phyloP scores from a whole-genome alignment of 2,113 vertebrate species.

The Campylorhamphus procurvoides region DNA sequence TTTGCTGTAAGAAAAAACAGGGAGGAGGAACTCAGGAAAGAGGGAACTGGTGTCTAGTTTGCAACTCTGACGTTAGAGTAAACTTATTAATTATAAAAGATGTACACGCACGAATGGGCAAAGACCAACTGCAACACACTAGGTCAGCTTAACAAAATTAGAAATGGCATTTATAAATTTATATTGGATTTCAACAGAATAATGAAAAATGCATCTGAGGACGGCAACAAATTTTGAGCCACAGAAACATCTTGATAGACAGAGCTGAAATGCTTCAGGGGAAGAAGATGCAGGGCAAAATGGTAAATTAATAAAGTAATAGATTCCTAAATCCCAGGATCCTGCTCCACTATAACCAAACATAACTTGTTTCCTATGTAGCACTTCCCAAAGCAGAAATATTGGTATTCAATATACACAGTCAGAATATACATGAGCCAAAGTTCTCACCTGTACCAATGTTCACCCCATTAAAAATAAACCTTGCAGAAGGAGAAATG shows the following conservation, averaged over 20 bases:
- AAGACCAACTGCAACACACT: background rate
- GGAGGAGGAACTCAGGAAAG: background rate
- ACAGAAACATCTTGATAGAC: background rate
- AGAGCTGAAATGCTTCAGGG: background rate
- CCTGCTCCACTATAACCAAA: background rate
- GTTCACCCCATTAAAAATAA: background rate
- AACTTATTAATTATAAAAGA: conserved; percentile 37
- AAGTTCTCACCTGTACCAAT: background rate
- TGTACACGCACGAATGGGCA: background rate
- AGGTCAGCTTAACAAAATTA: background rate
- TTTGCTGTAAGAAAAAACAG: background rate
- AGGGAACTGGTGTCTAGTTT: background rate
- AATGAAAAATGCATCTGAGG: background rate
- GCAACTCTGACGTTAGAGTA: background rate
- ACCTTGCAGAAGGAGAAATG: background rate
- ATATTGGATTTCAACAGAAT: background rate
- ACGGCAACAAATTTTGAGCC: background rate
- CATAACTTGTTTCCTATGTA: fast-evolving
- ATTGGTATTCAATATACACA: background rate
- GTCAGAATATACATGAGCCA: background rate
- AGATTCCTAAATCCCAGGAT: background rate
- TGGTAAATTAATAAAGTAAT: background rate
- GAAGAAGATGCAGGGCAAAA: background rate
- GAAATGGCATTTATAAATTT: conserved; percentile 4
- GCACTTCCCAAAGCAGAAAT: background rate